Evolutionary conservation across 2,113 vertebrate species (phyloP).

Genomic region (Notarius quadriscutis): DNA sequence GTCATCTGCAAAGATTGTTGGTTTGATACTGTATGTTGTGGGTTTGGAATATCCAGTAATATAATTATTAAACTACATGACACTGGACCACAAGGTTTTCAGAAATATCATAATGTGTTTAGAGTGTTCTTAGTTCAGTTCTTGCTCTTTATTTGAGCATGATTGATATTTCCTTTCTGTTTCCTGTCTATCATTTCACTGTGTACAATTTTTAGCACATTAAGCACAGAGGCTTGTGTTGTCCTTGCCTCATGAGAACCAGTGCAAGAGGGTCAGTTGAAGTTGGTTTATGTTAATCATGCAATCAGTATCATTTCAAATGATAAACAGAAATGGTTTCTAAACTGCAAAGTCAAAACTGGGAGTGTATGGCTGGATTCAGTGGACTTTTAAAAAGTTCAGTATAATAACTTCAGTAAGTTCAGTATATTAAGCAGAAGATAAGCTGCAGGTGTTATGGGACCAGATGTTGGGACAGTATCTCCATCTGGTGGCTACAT

Average conservation of each 20-base stretch:
- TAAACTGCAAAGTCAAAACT: neutral
- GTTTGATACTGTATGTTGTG: neutral
- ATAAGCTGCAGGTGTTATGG: neutral
- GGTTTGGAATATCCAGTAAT: neutral
- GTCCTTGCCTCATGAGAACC: neutral
- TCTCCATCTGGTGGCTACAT: constrained; percentile 34
- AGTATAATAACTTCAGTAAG: too few species aligned
- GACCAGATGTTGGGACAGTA: neutral
- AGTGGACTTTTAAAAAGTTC: neutral
- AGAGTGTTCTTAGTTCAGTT: neutral
- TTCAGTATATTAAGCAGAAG: neutral
- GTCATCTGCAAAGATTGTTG: neutral
- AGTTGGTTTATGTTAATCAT: neutral
- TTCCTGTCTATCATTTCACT: neutral
- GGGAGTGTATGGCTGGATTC: neutral
- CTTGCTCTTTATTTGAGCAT: neutral
- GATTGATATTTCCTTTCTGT: neutral
- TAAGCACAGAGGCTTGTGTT: neutral
- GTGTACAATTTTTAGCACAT: neutral
- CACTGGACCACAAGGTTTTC: neutral
- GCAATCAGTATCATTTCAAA: neutral
- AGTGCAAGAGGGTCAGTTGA: neutral
- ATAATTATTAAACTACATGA: neutral
- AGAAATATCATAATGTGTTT: neutral
- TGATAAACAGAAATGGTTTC: neutral